Evolutionary conservation across 1,140 invertebrate species (phyloP), one percentile per base, ranked within the genome.

Genomic region (Oedothorax gibbosus): DNA sequence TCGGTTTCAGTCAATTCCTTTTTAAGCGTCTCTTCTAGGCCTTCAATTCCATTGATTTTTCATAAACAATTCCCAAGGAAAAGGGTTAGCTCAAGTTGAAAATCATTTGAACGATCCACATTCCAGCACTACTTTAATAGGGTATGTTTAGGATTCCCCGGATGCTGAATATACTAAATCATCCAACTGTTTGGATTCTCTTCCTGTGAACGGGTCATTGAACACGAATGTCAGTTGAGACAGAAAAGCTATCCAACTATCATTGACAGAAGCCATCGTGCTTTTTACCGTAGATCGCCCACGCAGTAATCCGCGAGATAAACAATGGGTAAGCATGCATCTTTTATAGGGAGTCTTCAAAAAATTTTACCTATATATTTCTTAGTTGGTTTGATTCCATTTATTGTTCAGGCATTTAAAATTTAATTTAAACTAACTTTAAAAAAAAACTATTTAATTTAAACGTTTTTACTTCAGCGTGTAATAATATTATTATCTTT

Each of bases 201-300:
- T 80, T 80, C 78, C 66, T 69, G 20, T 80, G 65, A 14, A 71
- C 78, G 78, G 78, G 78, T 81, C 78, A 81, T 81, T 71, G 78
- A 81, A 60, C 66, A 60, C 21, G 66, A 81, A 81, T 81, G 49
- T 57, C 66, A 71, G 78, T 71, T 35, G 35, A 35, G 53, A 53
- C 53, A 60, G 56, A 60, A 53, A 60, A 81, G 35, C 51, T 21
- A 77, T 65, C 75, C 60, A 20, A 53, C 75, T 64, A 65, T 64
- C 75, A 77, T 77, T 77, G 57, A 50, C 65, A 57, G 65, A 79
- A 57, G 35, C 50, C 50, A 68, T 65, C 21, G 65, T 56, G 64
- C 64, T 81, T 81, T 81, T 81, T 60, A 71, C 35, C 53, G 53
- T 79, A 54, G 21, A 21, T 21, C 35, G 57, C 66, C 57, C 57